Conservation (phyloP, 2,113 vertebrate species). For the Halichoerus grypus region DNA sequence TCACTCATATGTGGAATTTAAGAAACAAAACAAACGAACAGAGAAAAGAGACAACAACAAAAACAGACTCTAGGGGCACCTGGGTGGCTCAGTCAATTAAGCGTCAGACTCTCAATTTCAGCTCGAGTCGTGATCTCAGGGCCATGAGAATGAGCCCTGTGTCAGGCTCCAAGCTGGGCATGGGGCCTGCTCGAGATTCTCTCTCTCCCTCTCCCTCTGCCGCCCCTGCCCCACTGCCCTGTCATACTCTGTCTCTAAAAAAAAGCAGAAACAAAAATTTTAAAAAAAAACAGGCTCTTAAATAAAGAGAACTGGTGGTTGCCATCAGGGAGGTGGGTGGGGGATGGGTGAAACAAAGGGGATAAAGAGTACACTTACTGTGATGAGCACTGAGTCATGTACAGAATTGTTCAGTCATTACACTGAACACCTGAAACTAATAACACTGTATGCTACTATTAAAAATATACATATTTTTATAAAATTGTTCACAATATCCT, state of each 20-base stretch:
- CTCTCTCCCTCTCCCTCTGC: not conserved
- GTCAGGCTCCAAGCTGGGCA: not conserved
- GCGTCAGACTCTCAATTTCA: not conserved
- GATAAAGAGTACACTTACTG: not conserved
- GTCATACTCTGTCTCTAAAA: not conserved
- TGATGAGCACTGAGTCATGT: not conserved
- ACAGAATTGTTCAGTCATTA: not conserved
- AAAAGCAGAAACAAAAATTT: not conserved
- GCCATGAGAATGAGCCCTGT: not conserved
- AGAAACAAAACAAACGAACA: not conserved
- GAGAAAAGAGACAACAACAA: not conserved
- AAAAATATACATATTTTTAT: not conserved
- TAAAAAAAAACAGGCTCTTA: not conserved
- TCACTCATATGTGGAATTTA: not conserved
- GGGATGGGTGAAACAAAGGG: not conserved
- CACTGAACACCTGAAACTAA: not conserved
- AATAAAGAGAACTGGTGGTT: not conserved
- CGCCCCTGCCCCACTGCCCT: not conserved
- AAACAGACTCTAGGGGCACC: not conserved
- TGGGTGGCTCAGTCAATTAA: not conserved
- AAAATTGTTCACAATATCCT: not conserved
- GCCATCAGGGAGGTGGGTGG: not conserved
- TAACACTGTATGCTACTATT: not conserved
- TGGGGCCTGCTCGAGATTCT: not conserved
- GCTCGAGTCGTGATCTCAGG: not conserved